A percentile compares a stretch with the other conserved stretches of the same genome.
phyloP scores from a whole-genome alignment of 2,113 vertebrate genomes.

The Nestor notabilis region DNA sequence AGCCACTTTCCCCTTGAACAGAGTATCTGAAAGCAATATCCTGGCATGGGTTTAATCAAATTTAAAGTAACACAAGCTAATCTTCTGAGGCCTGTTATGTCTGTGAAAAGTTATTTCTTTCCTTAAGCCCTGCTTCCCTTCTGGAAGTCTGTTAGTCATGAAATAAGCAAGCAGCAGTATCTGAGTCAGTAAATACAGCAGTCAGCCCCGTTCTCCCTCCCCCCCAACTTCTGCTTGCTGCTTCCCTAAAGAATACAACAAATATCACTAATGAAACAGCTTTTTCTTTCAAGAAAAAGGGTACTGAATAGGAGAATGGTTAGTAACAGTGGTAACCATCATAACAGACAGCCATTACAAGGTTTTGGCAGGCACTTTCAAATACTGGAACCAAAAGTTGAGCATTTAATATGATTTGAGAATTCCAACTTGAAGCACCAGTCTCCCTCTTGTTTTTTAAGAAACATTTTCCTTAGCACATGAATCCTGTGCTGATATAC shows the following conservation, averaged over 20 bases:
- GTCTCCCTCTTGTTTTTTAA: background rate
- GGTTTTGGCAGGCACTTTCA: background rate
- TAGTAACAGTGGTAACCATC: background rate
- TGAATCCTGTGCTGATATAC: background rate
- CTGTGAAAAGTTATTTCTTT: conserved; percentile 36
- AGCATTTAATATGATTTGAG: background rate
- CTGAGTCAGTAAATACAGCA: background rate
- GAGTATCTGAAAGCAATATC: conserved; percentile 44
- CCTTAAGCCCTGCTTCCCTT: conserved; percentile 10
- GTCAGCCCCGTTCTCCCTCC: background rate
- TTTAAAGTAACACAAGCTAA: conserved; percentile 38
- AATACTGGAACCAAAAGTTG: background rate
- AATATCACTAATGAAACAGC: background rate
- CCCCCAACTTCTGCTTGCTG: background rate
- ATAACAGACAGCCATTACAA: background rate
- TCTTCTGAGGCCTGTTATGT: conserved; percentile 33
- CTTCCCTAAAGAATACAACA: background rate
- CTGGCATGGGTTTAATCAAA: conserved; percentile 59
- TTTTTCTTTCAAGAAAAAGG: background rate
- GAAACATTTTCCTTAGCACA: background rate
- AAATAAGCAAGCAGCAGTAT: background rate
- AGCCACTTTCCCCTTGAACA: background rate
- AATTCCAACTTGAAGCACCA: background rate
- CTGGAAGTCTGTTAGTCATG: conserved; percentile 14
- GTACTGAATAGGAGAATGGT: background rate